Evolutionary conservation across 2,113 vertebrate genomes (phyloP), one percentile per base, ranked within the genome.

Genomic region (Paratilapia polleni): DNA sequence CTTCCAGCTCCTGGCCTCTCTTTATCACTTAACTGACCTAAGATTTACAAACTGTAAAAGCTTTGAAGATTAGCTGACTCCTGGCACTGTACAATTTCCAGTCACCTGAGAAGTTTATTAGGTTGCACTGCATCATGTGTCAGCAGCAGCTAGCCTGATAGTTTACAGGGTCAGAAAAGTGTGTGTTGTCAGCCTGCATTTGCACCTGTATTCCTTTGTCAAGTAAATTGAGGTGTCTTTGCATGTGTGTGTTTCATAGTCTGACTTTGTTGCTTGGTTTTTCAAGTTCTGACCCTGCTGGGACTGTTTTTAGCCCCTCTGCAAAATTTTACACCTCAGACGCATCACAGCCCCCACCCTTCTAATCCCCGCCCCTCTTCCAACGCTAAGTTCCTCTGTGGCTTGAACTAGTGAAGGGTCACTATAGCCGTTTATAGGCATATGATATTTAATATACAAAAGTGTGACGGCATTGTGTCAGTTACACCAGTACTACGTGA

Each of bases 241-340:
- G 17, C 78, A 68, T 75, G 26, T 57, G 20, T 64, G 17, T 68
- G 56, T 78, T 82, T 85, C 77, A 85, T 47, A 19, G 38, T 74
- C 34, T 56, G 26, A 31, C 28, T 31, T 31, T 31, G 4, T 31
- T 31, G 28, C 28, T 31, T 82, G 12, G 76, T 77, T 70, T 88
- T 83, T 87, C 34, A 80, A 14, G 66, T 85, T 68, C 24, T 75
- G 34, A 57, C 78, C 77, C 28, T 85, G 62, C 75, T 86, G 78
- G 66, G 85, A 78, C 68, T 85, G 74, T 74, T 84, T 88, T 80
- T 86, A 52, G 78, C 63, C 56, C 22, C 31, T 73, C 57, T 83
- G 74, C 76, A 73, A 83, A 77, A 66, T 82, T 38, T 87, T 76
- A 83, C 85, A 84, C 83, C 83, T 76, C 49, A n/a, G 62, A 66